A percentile compares a stretch with the other conserved stretches of the same genome.
Evolutionary conservation across 2,888 invertebrate species (phyloP).

Genomic region (Furcula furcula): DNA sequence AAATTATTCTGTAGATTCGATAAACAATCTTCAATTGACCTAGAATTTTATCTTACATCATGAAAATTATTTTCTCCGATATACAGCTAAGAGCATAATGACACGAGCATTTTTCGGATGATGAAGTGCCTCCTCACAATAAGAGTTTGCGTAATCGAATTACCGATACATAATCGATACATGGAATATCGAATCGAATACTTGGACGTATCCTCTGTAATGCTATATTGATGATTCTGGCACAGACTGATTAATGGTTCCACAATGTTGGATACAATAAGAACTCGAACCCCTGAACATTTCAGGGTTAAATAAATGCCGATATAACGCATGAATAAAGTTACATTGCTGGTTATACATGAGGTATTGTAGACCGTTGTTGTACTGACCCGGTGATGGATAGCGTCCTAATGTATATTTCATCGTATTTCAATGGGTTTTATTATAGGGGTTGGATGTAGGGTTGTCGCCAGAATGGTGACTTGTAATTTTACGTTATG

Average conservation of each 20-base stretch:
- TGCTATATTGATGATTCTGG: slow-evolving; percentile 78
- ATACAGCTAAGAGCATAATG: slow-evolving; percentile 42
- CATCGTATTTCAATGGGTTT: slow-evolving; percentile 6
- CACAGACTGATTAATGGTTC: slow-evolving; percentile 79
- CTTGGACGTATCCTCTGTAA: slow-evolving; percentile 74
- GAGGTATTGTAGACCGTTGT: background rate
- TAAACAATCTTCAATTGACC: background rate
- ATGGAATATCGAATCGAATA: slow-evolving; percentile 72
- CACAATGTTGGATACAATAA: slow-evolving; percentile 69
- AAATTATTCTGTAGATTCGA: too few species aligned
- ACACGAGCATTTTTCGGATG: slow-evolving; percentile 61
- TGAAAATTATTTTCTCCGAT: background rate
- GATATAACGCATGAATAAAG: slow-evolving; percentile 1
- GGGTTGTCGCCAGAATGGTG: slow-evolving; percentile 76
- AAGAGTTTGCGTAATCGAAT: slow-evolving; percentile 69
- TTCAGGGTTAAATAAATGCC: slow-evolving; percentile 35
- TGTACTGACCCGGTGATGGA: slow-evolving; percentile 28
- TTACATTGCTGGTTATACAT: slow-evolving; percentile 43
- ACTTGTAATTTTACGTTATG: slow-evolving; percentile 66
- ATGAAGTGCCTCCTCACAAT: slow-evolving; percentile 66
- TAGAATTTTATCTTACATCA: background rate
- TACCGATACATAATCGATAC: slow-evolving; percentile 74
- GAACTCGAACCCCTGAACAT: slow-evolving; percentile 46
- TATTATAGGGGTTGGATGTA: slow-evolving; percentile 47
- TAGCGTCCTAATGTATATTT: slow-evolving; percentile 1